Base-by-base conservation (phyloP, 1,140 invertebrate genomes). In the Laupala kohalensis region DNA sequence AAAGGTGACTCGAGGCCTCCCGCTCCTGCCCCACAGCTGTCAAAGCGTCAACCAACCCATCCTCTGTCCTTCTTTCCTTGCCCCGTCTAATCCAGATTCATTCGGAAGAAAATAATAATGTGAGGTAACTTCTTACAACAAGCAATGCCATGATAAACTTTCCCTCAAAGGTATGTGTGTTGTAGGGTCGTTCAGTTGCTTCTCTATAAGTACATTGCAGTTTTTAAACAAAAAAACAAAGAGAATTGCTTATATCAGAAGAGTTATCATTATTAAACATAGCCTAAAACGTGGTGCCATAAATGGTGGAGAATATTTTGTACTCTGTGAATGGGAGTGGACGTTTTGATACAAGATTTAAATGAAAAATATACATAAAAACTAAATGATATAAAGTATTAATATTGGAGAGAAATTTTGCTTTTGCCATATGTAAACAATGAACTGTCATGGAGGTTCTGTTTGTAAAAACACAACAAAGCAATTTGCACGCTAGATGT, bases 341-440 rank as follows among this genome's bases (percentile, higher is more conserved):
- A 69, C 65, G 30, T 72, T 72, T 72, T 72, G 71, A 72, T 72
- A 72, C 71, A 72, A 72, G 66, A 72, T 67, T 72, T 72, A 68
- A 72, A 72, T 67, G 67, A 72, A 68, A 62, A 68, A 19, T 6
- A 69, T 69, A 37, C 19, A 69, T 25, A 4, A 64, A 63, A 27
- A 9, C 9, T 13, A 53, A 68, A 25, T 23, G 19, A 25, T 19
- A 25, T 25, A 28, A 29, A 29, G 26, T 68, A 29, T 68, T 68
- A 68, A 68, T 68, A 28, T 68, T 68, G 67, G 67, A 28, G 26
- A 68, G 67, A 68, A 68, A 26, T 68, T 26, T 68, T 68, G 67
- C 26, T 53, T 23, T 53, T 53, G 37, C 37, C 37, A 53, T 53
- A 53, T 53, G 37, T 53, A 53, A 53, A 53, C 37, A 53, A 53